phyloP scores from a whole-genome alignment of 2,113 vertebrate species.

The Equus przewalskii region DNA sequence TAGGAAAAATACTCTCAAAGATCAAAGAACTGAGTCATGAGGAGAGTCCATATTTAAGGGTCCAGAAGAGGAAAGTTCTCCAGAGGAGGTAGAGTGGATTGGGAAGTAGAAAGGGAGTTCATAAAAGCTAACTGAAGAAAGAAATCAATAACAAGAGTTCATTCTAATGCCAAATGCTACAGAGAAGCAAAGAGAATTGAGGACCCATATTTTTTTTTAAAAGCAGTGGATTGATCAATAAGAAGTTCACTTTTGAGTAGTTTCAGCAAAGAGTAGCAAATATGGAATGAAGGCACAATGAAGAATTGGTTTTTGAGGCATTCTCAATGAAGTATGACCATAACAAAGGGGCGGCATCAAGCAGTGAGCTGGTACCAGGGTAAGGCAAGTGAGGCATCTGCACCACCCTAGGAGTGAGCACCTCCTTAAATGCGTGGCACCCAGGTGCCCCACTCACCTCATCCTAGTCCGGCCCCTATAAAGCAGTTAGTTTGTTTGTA shows the following conservation, averaged over 20 bases:
- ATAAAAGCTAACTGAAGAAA: not conserved
- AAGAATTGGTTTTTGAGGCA: not conserved
- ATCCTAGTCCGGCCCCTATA: not conserved
- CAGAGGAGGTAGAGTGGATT: not conserved
- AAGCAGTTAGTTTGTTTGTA: not conserved
- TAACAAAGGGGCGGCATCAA: fast-evolving
- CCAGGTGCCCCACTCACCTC: too few species aligned
- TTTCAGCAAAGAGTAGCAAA: not conserved
- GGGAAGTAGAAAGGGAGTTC: not conserved
- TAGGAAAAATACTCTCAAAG: not conserved
- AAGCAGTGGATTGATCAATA: too few species aligned
- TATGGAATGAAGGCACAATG: too few species aligned
- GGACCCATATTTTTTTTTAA: not conserved
- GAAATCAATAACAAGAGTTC: not conserved
- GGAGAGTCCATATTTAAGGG: not conserved
- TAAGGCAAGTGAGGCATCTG: not conserved
- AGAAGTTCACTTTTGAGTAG: not conserved
- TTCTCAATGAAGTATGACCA: not conserved
- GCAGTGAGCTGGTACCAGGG: too few species aligned
- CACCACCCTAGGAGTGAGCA: too few species aligned
- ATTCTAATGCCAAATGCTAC: not conserved
- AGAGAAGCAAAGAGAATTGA: not conserved
- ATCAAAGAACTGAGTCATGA: not conserved
- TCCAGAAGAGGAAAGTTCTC: not conserved
- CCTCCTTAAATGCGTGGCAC: not conserved